Base-by-base conservation (phyloP, 37 sponge, comb jelly and placozoan species). In the Hexactinellida sp. region DNA sequence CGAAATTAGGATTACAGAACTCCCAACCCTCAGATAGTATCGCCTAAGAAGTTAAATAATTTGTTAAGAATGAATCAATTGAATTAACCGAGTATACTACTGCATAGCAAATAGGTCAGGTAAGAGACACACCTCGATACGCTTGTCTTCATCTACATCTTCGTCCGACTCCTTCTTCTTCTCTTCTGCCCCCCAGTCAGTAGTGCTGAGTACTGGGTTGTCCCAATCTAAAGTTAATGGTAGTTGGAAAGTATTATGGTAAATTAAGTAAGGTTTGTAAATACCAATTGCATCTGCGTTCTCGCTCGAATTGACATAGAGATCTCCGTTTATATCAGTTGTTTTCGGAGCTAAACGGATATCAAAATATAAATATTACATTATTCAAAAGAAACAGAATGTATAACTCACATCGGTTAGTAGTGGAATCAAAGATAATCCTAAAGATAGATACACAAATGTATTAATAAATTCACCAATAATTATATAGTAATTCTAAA, bases 121-220 rank as follows among this genome's bases (percentile, higher is more conserved):
- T n/a, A 3, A 63, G 13, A 21, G 13, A 10, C 21, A 32, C 30
- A 63, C 76, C 76, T 63, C 76, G 13, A 63, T 63, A 63, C 76
- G 76, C 76, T 63, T 63, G 76, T 63, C 76, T n/a, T 63, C 76
- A n/a, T 63, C 76, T 25, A 25, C 21, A 10, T 63, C 76, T 28
- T 63, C 76, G 13, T 63, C 76, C 5, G 13, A 32, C 5, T 28
- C 19, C 21, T 63, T 10, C 21, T 63, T 63, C 32, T 23, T 23
- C 5, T 63, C 76, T 21, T 63, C 76, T 32, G 76, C 76, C 13
- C 76, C 76, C 76, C 76, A 63, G 34, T 63, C 76, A 63, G 76
- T 63, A 10, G 3, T 10, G 5, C 5, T 63, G 76, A 63, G 30
- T n/a, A 25, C 34, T 3, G 30, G 76, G 13, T 63, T 63, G 19